Evolutionary conservation across 2,888 invertebrate genomes (phyloP).

Genomic region (Onchidella celtica): DNA sequence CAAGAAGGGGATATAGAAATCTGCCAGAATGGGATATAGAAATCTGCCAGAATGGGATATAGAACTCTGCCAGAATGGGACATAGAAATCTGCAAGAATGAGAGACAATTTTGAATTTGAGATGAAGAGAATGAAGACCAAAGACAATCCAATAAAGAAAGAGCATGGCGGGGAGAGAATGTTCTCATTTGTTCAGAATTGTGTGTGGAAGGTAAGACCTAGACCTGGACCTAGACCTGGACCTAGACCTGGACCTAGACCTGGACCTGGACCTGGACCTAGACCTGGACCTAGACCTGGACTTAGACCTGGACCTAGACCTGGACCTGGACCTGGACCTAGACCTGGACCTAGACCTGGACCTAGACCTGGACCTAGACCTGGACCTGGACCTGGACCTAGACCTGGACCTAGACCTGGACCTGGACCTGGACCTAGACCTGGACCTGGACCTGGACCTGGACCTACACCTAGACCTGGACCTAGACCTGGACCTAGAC

Average conservation of each 20-base stretch:
- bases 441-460: not conserved
- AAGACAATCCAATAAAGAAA: no score
- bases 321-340: conserved; percentile 3
- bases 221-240: conserved; percentile 19
- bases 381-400: not conserved
- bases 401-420: not conserved
- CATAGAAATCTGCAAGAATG: no score
- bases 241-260: conserved; percentile 23
- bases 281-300: conserved; percentile 15
- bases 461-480: not conserved
- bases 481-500: conserved; percentile 11
- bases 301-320: conserved; percentile 18
- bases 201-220: no score
- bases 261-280: conserved; percentile 5
- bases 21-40: no score
- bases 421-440: conserved; percentile 5
- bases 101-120: no score
- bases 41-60: no score
- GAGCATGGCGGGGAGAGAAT: no score
- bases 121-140: no score
- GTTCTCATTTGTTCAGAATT: no score
- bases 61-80: no score
- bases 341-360: conserved; percentile 10
- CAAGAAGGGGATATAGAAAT: no score
- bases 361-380: conserved; percentile 18